Base-by-base conservation (phyloP, 2,113 vertebrate species). In the Dipodomys merriami region DNA sequence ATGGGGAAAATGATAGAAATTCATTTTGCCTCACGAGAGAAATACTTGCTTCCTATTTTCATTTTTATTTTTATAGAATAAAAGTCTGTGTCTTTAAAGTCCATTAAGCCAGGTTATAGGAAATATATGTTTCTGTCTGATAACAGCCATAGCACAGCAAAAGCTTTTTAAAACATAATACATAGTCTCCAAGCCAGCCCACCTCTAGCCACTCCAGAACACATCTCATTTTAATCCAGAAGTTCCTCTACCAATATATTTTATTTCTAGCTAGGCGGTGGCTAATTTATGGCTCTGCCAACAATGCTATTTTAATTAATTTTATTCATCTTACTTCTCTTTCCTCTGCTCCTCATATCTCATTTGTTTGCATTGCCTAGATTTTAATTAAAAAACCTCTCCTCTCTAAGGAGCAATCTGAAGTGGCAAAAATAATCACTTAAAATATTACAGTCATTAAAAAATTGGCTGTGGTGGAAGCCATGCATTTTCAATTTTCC, bases 361-460 rank as follows among this genome's bases (percentile, higher is more conserved):
- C 97, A 98, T 98, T 97, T 98, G 96, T 97, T 98, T 98, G 96
- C 96, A 90, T 94, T 98, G 97, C 98, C 96, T 98, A 97, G 97
- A 98, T 98, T 98, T 98, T 98, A 98, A 98, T 98, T 98, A 97
- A 97, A 98, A 98, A 94, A 91, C 18, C 96, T 98, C 97, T 98
- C 91, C 93, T 98, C 98, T 98, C 98, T 97, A 95, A 98, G 97
- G 98, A 98, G 97, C 95, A 97, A 97, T 98, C 96, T 96, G 96
- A 98, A 98, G 98, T 98, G 96, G 98, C 97, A 98, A 98, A 98
- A 98, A 98, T 98, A 98, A 98, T 98, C 97, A 98, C 97, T 98
- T 98, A 98, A 98, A 98, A 98, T 98, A 98, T 98, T 98, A 98
- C 97, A 97, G 98, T 98, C 98, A 98, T 98, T 98, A 98, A 98